Percentiles rank a stretch among this genome's conserved stretches.
Conservation (phyloP, 2,888 invertebrate genomes). For the Herminia tarsipennalis region DNA sequence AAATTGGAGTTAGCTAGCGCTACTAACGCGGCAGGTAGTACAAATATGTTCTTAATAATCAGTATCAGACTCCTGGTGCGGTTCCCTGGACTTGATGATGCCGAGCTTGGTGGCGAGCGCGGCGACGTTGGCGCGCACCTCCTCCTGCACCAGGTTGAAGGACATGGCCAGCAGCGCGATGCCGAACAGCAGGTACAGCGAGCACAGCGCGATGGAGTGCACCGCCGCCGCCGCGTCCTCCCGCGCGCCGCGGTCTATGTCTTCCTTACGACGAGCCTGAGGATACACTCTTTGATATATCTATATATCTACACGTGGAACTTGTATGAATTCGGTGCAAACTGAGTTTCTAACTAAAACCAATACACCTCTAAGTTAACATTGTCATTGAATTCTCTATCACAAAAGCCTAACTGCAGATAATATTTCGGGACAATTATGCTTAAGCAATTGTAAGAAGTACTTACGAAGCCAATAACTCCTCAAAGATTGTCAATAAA, state of each 20-base stretch:
- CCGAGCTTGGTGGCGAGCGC: constrained; percentile 94
- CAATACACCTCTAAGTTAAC: too few relatives aligned
- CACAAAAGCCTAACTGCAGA: too few relatives aligned
- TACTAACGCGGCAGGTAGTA: too few relatives aligned
- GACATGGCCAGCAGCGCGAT: constrained; percentile 98
- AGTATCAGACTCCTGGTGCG: constrained; percentile 82
- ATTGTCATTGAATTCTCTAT: too few relatives aligned
- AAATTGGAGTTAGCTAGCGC: too few relatives aligned
- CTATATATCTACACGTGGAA: too few relatives aligned
- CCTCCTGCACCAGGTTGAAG: constrained; percentile 97
- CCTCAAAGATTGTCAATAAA: too few relatives aligned
- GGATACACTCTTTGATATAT: too few relatives aligned
- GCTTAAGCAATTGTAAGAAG: too few relatives aligned
- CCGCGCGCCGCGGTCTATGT: constrained; percentile 19
- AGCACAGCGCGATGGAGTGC: constrained; percentile 92
- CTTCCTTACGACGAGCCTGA: constrained; percentile 54
- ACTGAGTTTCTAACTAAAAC: neutral
- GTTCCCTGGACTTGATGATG: constrained; percentile 90
- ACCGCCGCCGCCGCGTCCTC: constrained; percentile 71
- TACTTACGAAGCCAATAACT: too few relatives aligned
- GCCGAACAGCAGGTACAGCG: constrained; percentile 96
- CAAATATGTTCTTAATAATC: constrained; percentile 54
- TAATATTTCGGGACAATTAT: too few relatives aligned
- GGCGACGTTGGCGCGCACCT: constrained; percentile 95
- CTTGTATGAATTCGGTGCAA: neutral